These are phyloP conservation scores for Lathamus discolor DNA, from an alignment of 2,113 vertebrate genomes.

Conservation along the genomic window DNA sequence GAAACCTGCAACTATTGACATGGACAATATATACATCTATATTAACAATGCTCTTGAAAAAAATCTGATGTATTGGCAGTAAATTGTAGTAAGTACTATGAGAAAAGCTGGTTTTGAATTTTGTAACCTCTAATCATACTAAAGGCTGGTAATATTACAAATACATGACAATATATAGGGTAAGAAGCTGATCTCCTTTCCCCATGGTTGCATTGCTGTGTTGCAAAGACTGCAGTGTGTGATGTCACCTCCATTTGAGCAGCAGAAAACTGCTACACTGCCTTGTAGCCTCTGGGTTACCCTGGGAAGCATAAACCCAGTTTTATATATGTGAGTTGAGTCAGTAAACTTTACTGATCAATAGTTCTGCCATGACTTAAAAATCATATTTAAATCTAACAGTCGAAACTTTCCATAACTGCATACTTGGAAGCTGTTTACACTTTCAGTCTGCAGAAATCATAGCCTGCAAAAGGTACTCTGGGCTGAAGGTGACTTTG, in stretches of 20 bases:
- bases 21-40: background rate
- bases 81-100: background rate
- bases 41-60: background rate
- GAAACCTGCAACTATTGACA: background rate
- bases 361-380: background rate
- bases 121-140: background rate
- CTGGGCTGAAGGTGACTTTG: background rate
- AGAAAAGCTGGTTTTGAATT: background rate
- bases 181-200: background rate
- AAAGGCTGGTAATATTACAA: background rate
- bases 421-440: background rate
- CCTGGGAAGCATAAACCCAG: accelerated
- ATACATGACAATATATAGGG: background rate
- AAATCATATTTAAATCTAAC: background rate
- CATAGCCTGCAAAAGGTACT: background rate
- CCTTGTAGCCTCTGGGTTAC: background rate
- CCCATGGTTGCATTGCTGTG: background rate
- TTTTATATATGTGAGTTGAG: background rate
- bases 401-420: background rate
- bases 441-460: background rate
- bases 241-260: background rate
- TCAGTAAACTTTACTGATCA: background rate
- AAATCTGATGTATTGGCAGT: background rate
- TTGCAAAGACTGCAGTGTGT: background rate
- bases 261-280: background rate